Evolutionary conservation across 2,113 vertebrate species (phyloP), one percentile per base, ranked within the genome.

Genomic region (Edolisoma coerulescens): DNA sequence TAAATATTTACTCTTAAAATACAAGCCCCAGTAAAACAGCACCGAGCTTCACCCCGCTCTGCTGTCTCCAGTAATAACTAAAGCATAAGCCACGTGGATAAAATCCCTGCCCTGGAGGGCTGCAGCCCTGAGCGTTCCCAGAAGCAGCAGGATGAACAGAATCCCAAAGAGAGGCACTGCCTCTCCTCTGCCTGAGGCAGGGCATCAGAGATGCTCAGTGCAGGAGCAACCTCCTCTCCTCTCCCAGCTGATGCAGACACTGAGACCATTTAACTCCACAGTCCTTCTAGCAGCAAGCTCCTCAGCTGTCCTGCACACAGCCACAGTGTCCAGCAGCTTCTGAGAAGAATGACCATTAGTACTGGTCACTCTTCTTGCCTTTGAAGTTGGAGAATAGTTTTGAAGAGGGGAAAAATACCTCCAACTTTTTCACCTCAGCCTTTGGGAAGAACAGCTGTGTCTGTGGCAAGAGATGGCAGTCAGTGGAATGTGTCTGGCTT

Each of bases 111-210:
- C 60, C 70, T 5, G 4, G 13, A 26, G 39, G 37, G 70, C 49
- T 8, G 39, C 20, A 82, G 39, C 50, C 54, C 44, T 1, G 1
- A 7, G 60, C 6, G 0, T 2, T 56, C 56, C 75, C 61, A 41
- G 22, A 10, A 73, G 69, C 44, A 54, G 70, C 18, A 65, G 61
- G 57, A 57, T 7, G 4, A 59, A 45, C 37, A 57, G 76, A 37
- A n/a, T 1, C 44, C 16, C 84, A 8, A 28, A 37, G 23, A 49
- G 22, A 71, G 32, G 23, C 70, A 37, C 2, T 16, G 24, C n/a
- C 28, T 49, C 76, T 33, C 7, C 65, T 33, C 47, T 6, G 0
- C 26, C 33, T 35, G 23, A 53, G 47, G 56, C 9, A n/a, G 56
- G n/a, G 54, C 57, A 49, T 10, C 39, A 52, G 30, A 28, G 41